phyloP scores from a whole-genome alignment of 2,888 invertebrate genomes.

The Platycheirus rosarum region DNA sequence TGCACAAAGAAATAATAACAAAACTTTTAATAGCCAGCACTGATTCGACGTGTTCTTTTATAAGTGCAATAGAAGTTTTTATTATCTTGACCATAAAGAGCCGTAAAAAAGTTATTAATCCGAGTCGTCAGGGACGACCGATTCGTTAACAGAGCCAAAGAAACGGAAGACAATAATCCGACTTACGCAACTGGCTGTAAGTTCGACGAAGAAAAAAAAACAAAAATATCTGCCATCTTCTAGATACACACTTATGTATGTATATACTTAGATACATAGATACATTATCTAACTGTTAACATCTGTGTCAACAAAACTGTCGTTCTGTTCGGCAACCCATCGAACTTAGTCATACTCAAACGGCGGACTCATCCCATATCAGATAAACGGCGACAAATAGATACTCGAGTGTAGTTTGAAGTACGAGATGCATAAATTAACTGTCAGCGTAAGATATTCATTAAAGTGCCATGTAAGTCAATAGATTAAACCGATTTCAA shows the following conservation, averaged over 20 bases:
- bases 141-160: background rate
- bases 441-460: conserved; percentile 25
- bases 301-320: too few species aligned
- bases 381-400: background rate
- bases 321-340: too few species aligned
- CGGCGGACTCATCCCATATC: background rate
- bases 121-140: background rate
- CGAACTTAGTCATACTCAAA: conserved; percentile 6
- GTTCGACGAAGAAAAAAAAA: background rate
- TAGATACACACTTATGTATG: too few species aligned
- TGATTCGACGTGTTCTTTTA: background rate
- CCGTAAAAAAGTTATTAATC: conserved; percentile 10
- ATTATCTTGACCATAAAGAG: conserved; percentile 8
- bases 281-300: too few species aligned
- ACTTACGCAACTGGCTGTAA: background rate
- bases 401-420: conserved; percentile 13
- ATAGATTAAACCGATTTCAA: conserved; percentile 28
- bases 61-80: background rate
- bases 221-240: too few species aligned
- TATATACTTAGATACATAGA: too few species aligned
- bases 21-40: conserved; percentile 3
- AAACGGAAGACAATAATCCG: background rate
- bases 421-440: conserved; percentile 25
- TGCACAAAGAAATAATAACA: background rate
- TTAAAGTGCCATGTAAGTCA: conserved; percentile 38